Evolutionary conservation across 2,797 vertebrate genomes (phyloP).

Genomic region (Poeciliopsis gracilis): DNA sequence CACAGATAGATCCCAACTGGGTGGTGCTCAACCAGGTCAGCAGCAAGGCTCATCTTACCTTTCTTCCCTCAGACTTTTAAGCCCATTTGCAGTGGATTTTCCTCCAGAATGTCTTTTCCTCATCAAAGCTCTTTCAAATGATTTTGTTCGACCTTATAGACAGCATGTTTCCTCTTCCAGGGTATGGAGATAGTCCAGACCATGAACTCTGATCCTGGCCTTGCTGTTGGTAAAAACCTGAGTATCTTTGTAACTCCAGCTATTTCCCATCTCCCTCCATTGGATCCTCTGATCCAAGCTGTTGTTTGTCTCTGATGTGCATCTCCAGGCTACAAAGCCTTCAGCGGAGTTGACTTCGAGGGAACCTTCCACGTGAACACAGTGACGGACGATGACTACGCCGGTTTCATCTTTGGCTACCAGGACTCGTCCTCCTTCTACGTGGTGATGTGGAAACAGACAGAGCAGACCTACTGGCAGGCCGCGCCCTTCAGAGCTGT

Average conservation of each 20-base stretch:
- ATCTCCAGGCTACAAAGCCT: slow-evolving; percentile 92
- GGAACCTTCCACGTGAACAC: slow-evolving; percentile 99
- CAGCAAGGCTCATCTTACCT: neutral
- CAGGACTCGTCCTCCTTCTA: slow-evolving; percentile 99
- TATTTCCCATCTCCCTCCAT: neutral
- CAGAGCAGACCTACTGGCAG: slow-evolving; percentile 99
- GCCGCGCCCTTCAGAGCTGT: slow-evolving; percentile 96
- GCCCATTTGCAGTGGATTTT: neutral
- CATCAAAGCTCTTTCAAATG: neutral
- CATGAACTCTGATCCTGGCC: slow-evolving; percentile 99
- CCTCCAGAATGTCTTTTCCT: neutral
- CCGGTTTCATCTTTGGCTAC: slow-evolving; percentile 98
- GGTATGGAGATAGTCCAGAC: slow-evolving; percentile 97
- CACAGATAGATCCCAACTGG: slow-evolving; percentile 99
- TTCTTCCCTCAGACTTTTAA: neutral
- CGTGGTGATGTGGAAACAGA: slow-evolving; percentile 99
- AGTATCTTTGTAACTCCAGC: neutral
- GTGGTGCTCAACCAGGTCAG: slow-evolving; percentile 95
- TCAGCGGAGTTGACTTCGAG: slow-evolving; percentile 98
- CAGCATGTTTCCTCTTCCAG: slow-evolving; percentile 46
- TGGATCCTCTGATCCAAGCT: neutral
- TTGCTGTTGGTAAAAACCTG: slow-evolving; percentile 91
- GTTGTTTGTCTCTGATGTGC: neutral
- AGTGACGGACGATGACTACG: slow-evolving; percentile 94
- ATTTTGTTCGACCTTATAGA: neutral